A percentile compares a stretch with the other conserved stretches of the same genome.
Evolutionary conservation across 2,113 vertebrate genomes (phyloP).

Genomic region (Psittacara wagleri): DNA sequence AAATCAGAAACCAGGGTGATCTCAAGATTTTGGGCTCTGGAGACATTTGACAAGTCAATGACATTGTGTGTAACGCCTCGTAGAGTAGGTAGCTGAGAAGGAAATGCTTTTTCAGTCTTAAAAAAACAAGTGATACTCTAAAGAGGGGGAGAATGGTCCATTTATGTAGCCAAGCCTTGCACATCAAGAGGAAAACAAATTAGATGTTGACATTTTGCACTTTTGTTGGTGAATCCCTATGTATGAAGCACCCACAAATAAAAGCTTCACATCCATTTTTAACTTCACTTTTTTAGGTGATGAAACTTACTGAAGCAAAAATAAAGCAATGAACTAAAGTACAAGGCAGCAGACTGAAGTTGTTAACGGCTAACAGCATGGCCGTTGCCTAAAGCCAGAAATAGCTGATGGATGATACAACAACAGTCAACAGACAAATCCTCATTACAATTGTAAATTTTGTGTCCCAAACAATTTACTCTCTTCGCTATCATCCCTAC

Average conservation of each 20-base stretch:
- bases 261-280: slow-evolving; percentile 29
- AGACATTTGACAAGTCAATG: background rate
- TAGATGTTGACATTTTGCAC: background rate
- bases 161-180: background rate
- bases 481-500: background rate
- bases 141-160: background rate
- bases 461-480: slow-evolving; percentile 23
- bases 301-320: slow-evolving; percentile 19
- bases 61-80: background rate
- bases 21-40: background rate
- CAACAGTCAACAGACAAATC: slow-evolving; percentile 51
- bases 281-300: slow-evolving; percentile 19
- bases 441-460: slow-evolving; percentile 62
- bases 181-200: slow-evolving; percentile 9
- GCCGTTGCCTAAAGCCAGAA: slow-evolving; percentile 20
- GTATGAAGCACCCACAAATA: background rate
- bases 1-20: background rate
- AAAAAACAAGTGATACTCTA: background rate
- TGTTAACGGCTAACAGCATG: slow-evolving; percentile 34
- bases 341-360: slow-evolving; percentile 32
- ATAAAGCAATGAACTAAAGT: slow-evolving; percentile 15
- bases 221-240: background rate
- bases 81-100: background rate
- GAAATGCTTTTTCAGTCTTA: background rate
- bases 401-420: slow-evolving; percentile 34